Percentiles rank a stretch among this genome's conserved stretches.
phyloP scores from a whole-genome alignment of 2,113 vertebrate species.

The Indicator indicator region DNA sequence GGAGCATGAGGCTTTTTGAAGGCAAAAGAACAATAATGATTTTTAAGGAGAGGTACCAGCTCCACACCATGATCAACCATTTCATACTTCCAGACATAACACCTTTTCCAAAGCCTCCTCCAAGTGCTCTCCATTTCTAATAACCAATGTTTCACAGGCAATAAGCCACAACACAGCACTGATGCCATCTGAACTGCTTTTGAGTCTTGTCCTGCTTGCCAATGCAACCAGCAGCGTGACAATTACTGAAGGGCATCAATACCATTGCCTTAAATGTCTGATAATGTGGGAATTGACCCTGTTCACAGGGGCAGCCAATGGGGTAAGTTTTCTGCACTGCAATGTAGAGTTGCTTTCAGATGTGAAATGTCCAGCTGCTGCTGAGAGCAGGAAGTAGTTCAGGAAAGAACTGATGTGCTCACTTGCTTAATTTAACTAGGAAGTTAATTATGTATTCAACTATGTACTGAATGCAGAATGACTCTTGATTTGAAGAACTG shows the following conservation, averaged over 20 bases:
- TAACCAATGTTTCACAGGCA: neutral
- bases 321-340: neutral
- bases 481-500: neutral
- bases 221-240: neutral
- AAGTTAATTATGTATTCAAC: neutral
- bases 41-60: neutral
- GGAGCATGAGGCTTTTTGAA: neutral
- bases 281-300: neutral
- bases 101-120: neutral
- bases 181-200: neutral
- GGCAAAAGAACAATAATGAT: neutral
- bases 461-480: neutral
- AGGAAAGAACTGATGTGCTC: neutral
- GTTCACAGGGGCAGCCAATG: neutral
- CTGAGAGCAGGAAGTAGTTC: neutral
- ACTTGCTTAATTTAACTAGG: neutral
- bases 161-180: neutral
- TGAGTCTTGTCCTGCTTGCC: neutral
- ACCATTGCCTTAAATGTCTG: neutral
- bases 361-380: neutral
- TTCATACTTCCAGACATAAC: neutral
- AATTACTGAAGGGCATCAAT: neutral
- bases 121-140: neutral
- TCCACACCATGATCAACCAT: neutral
- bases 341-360: neutral